These are phyloP conservation scores for Saccopteryx leptura DNA, from an alignment of 2,113 vertebrate species.

Conservation along the genomic window DNA sequence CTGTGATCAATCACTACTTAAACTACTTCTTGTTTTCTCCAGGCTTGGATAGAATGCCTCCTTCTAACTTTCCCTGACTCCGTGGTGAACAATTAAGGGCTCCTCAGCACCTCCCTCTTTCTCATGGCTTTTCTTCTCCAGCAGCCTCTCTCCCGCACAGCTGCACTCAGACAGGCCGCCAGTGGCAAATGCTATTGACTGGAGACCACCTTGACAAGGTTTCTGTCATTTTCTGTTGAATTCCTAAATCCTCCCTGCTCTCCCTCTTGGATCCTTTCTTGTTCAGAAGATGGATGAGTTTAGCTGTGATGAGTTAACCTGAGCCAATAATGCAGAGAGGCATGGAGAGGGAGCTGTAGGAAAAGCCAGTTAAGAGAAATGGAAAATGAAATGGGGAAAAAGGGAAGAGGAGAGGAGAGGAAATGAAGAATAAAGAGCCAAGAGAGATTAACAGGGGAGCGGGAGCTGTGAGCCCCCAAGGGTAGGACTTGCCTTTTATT, in stretches of 20 bases:
- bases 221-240: background rate
- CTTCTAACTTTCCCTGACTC: background rate
- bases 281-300: background rate
- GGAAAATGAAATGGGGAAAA: background rate
- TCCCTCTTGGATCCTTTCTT: background rate
- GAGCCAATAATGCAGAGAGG: background rate
- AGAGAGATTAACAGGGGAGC: background rate
- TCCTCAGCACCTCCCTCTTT: background rate
- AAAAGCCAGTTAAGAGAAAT: background rate
- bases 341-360: background rate
- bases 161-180: background rate
- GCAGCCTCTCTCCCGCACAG: background rate
- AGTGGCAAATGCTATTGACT: background rate
- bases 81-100: background rate
- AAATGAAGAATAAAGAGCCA: background rate
- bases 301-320: background rate
- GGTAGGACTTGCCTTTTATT: background rate
- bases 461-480: background rate
- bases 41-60: slow-evolving; percentile 30
- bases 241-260: background rate
- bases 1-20: background rate
- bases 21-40: slow-evolving; percentile 25
- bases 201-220: background rate
- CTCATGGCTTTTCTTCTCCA: background rate
- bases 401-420: background rate